phyloP scores from a whole-genome alignment of 2,888 invertebrate species.

The Zaprionus lineosus region DNA sequence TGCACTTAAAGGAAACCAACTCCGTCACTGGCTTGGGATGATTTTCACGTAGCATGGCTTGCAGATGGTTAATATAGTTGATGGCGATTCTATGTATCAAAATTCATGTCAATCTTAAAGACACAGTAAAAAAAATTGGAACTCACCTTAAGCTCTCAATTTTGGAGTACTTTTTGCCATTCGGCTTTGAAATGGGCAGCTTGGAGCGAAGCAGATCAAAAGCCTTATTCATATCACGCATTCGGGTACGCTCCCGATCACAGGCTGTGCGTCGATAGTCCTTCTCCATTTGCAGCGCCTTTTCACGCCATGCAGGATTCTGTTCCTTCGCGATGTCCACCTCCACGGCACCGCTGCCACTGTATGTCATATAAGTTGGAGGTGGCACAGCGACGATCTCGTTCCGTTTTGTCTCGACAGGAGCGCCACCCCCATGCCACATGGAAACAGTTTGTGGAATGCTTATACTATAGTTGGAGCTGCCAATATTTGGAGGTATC shows the following conservation, averaged over 20 bases:
- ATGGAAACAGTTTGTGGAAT: conserved; percentile 80
- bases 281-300: conserved; percentile 86
- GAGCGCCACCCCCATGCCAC: conserved; percentile 59
- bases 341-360: conserved; percentile 53
- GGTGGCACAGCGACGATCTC: conserved; percentile 74
- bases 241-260: conserved; percentile 91
- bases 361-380: conserved; percentile 71
- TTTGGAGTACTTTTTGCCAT: conserved; percentile 93
- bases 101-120: not conserved
- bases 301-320: conserved; percentile 85
- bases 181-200: conserved; percentile 90
- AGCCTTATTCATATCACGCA: conserved; percentile 93
- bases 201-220: conserved; percentile 90
- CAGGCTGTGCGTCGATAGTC: conserved; percentile 93
- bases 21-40: conserved; percentile 48
- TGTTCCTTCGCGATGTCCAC: conserved; percentile 76
- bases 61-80: conserved; percentile 89
- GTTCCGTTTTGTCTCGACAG: conserved; percentile 40
- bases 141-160: conserved; percentile 90
- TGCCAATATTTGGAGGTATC: conserved; percentile 19
- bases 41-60: conserved; percentile 81
- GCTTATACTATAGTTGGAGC: conserved; percentile 48
- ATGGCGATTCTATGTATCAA: conserved; percentile 86
- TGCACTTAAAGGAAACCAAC: conserved; percentile 42
- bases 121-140: too few species aligned